Evolutionary conservation across 2,888 invertebrate species (phyloP).

Genomic region (Epinotia ramella): DNA sequence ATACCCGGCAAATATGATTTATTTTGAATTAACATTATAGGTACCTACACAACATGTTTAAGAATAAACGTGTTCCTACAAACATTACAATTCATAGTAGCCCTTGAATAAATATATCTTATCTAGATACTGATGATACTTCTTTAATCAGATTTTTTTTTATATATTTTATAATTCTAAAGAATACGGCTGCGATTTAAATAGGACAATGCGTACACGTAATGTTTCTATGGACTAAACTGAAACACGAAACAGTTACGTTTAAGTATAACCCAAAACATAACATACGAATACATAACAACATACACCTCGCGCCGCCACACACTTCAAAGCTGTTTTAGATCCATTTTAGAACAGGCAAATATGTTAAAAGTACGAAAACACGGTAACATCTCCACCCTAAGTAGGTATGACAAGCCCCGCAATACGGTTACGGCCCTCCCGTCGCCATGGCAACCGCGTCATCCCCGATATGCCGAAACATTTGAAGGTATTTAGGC

Average conservation of each 20-base stretch:
- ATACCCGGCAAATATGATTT: background rate
- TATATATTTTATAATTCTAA: too few relatives aligned
- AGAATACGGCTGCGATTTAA: background rate
- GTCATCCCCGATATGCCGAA: constrained; percentile 50
- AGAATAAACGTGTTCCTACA: background rate
- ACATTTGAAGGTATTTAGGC: constrained; percentile 11
- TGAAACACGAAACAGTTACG: background rate
- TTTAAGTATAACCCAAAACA: background rate
- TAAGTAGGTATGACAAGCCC: constrained; percentile 51
- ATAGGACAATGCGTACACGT: background rate
- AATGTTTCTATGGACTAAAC: background rate
- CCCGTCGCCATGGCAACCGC: constrained; percentile 67
- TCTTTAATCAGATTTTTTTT: too few relatives aligned
- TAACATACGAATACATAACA: background rate
- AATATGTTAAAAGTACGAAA: constrained; percentile 12
- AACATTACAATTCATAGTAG: background rate
- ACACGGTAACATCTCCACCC: constrained; percentile 39
- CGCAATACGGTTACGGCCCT: constrained; percentile 59
- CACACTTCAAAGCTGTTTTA: background rate
- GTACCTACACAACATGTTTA: too few relatives aligned
- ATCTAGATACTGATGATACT: too few relatives aligned
- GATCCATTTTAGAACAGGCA: constrained; percentile 15
- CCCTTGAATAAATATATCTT: too few relatives aligned
- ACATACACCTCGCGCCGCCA: background rate
- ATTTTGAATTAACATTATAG: background rate